phyloP scores from a whole-genome alignment of 2,113 vertebrate species.

The Lasiurus cinereus region DNA sequence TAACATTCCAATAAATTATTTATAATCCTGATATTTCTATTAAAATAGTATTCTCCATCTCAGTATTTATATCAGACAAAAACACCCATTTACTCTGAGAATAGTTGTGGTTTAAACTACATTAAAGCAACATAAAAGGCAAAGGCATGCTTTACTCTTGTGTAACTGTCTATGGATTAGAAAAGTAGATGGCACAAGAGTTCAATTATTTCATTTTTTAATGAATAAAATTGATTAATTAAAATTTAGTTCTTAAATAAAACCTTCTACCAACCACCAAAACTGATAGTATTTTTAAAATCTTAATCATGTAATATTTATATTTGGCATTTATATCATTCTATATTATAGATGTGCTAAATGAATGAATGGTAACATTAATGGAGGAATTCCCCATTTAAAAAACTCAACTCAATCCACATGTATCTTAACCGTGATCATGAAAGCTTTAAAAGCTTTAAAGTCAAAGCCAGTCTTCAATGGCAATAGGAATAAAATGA shows the following conservation, averaged over 20 bases:
- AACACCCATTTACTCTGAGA: constrained; percentile 6
- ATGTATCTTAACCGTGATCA: not conserved
- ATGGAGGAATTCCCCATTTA: not conserved
- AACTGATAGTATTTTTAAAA: not conserved
- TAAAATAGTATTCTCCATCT: constrained; percentile 21
- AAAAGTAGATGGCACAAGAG: not conserved
- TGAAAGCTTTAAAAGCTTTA: not conserved
- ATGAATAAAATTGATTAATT: not conserved
- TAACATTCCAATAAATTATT: constrained; percentile 35
- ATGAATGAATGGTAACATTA: not conserved
- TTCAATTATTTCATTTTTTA: constrained; percentile 30
- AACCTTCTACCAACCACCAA: not conserved
- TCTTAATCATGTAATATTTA: not conserved
- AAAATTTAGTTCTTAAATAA: not conserved
- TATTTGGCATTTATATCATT: not conserved
- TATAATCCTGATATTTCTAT: not conserved
- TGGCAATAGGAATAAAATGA: not conserved
- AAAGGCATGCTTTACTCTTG: not conserved
- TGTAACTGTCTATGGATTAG: not conserved
- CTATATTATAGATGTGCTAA: not conserved
- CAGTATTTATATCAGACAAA: not conserved
- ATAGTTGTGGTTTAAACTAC: not conserved
- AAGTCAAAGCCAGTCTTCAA: not conserved
- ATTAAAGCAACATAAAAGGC: not conserved
- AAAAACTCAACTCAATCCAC: not conserved